Evolutionary conservation across 2,888 invertebrate species (phyloP), one percentile per base, ranked within the genome.

Genomic region (Rhogogaster chlorosoma): DNA sequence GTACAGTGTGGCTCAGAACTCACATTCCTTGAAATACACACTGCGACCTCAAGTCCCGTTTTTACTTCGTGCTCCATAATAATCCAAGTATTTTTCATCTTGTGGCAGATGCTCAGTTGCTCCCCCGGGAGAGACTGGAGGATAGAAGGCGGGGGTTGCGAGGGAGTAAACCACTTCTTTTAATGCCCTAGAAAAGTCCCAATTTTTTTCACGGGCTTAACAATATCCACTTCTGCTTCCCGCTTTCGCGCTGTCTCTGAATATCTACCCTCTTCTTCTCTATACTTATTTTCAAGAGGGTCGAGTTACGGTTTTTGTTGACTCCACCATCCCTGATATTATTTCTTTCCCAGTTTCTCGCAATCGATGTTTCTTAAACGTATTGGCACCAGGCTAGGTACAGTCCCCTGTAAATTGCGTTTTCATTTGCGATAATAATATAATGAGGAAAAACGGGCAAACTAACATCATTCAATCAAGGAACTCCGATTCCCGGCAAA

Each of bases 51-150:
- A 77, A 77, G 77, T 53, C 53, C 80, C 38, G 36, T 80, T 61
- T 61, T 38, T 61, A 80, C 61, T 36, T 80, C 61, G 61, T 80
- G 57, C 80, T 36, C 61, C 38, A 29, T 80, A 80, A 61, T 61
- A 61, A 80, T 61, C 80, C 80, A 61, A 80, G 80, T 80, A 80
- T 80, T 80, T 80, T 61, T 80, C 80, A 80, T 80, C 61, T 80
- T 61, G 80, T 80, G 80, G 80, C 80, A 61, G 32, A 80, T 61
- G 80, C 80, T 80, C 57, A 80, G 38, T 38, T n/a, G 80, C 61
- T 61, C 80, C 80, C 61, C 6, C 7, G 80, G 38, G 80, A 38
- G 22, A 38, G 26, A 80, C 80, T 38, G 57, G 9, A 15, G 36
- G 61, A 75, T 26, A 42, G 75, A 38, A 75, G 45, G 26, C 5